Evolutionary conservation across 2,888 invertebrate genomes (phyloP).

Genomic region (Drosophila tripunctata): DNA sequence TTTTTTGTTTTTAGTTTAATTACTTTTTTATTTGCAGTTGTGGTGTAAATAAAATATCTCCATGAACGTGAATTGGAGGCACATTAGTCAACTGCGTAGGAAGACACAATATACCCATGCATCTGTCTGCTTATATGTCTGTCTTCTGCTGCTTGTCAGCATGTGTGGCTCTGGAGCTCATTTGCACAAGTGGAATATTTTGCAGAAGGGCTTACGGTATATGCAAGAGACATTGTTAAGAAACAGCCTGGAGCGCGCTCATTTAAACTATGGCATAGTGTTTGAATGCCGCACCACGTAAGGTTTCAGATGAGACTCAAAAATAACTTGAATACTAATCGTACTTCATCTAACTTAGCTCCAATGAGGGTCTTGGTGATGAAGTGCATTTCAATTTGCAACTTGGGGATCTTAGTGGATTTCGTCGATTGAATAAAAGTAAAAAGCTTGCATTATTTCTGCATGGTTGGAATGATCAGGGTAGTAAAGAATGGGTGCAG

Average conservation of each 20-base stretch:
- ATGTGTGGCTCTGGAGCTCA: constrained; percentile 23
- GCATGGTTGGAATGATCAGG: constrained; percentile 83
- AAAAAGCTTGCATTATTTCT: constrained; percentile 81
- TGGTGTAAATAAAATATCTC: constrained; percentile 18
- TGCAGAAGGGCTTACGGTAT: constrained; percentile 68
- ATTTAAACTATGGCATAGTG: constrained; percentile 77
- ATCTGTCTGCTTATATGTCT: constrained; percentile 12
- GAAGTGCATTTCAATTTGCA: constrained; percentile 76
- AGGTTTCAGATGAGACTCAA: constrained; percentile 36
- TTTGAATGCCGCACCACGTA: constrained; percentile 81
- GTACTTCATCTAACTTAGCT: constrained; percentile 40
- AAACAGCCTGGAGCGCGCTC: constrained; percentile 74
- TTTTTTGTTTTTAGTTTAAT: neutral
- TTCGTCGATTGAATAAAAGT: constrained; percentile 68
- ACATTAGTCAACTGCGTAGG: constrained; percentile 16
- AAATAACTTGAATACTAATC: neutral
- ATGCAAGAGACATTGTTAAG: constrained; percentile 79
- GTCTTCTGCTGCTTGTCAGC: constrained; percentile 30
- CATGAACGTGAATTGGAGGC: constrained; percentile 38
- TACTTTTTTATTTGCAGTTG: neutral
- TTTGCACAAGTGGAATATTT: constrained; percentile 64
- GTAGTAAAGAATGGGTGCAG: constrained; percentile 82
- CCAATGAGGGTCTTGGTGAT: constrained; percentile 59
- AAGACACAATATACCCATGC: constrained; percentile 14
- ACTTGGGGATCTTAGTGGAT: constrained; percentile 79